Evolutionary conservation across 2,888 invertebrate genomes (phyloP), one percentile per base, ranked within the genome.

Genomic region (Diaprepes abbreviatus): DNA sequence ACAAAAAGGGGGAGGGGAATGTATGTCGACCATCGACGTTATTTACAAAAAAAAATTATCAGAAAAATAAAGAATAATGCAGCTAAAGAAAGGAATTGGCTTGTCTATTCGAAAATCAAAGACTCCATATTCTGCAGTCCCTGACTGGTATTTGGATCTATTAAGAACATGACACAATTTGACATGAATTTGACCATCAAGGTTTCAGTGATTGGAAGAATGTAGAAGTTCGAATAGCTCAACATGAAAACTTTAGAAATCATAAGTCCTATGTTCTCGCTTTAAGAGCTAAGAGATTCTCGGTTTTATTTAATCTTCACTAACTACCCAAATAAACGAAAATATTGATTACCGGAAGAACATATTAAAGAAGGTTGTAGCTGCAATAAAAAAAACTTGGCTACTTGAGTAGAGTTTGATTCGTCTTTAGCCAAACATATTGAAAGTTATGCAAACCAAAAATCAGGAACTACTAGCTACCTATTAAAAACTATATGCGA

Each of bases 331-430:
- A 52, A 62, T 52, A 9, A 35, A 73, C 9, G 35, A 54, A 16
- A 35, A 54, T 14, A 40, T 40, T 40, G 9, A 16, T 17, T 40
- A 79, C 62, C 79, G 76, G 78, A 63, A 35, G 55, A 71, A 77
- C 52, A 72, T 79, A 66, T 73, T 79, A 52, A 66, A 73, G 38
- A 57, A 77, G 43, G 74, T 79, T 31, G 77, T 79, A n/a, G 70
- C 67, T 14, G 66, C 50, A 35, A 54, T 70, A 21, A 66, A 72
- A 52, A 28, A 33, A n/a, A n/a, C n/a, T 55, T 75, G 65, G 63
- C 36, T 64, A 35, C 16, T 79, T 14, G 78, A 81, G 70, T 78
- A 10, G 70, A 79, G 62, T 81, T 76, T 62, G 79, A 80, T 72
- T 74, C 77, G 4, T 81, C 80, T 66, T 59, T 80, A 40, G 62